These are phyloP conservation scores for Scomber colias DNA, from an alignment of 2,113 vertebrate genomes.

Conservation along the genomic window DNA sequence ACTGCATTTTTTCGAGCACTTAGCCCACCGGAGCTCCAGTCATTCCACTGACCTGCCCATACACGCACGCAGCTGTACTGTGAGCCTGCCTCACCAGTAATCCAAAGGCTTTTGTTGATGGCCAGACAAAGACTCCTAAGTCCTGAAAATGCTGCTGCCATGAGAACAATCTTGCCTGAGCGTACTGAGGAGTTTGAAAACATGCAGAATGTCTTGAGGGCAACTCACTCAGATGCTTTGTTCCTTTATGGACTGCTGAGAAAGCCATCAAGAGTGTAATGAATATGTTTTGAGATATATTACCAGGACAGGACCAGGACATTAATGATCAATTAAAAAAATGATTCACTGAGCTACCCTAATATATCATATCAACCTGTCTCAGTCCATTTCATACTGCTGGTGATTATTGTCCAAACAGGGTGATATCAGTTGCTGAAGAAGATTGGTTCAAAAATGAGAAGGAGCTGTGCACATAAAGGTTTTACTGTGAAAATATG, in stretches of 20 bases:
- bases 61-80: slow-evolving; percentile 80
- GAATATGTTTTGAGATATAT: neutral
- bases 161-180: slow-evolving; percentile 70
- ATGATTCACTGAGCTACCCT: neutral
- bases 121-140: slow-evolving; percentile 78
- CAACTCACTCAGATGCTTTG: neutral
- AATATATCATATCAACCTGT: neutral
- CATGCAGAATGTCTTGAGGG: slow-evolving; percentile 12
- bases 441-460: neutral
- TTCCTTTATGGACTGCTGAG: neutral
- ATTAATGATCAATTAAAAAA: neutral
- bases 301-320: neutral
- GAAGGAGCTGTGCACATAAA: slow-evolving; percentile 5
- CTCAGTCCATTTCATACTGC: neutral
- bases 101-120: slow-evolving; percentile 78
- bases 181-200: slow-evolving; percentile 48
- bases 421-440: neutral
- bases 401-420: neutral
- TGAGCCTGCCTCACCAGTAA: slow-evolving; percentile 74
- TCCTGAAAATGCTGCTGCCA: slow-evolving; percentile 66
- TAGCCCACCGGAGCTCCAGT: slow-evolving; percentile 82
- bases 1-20: slow-evolving; percentile 83
- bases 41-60: slow-evolving; percentile 82
- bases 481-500: neutral
- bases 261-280: neutral